Conservation (phyloP, 2,888 invertebrate genomes). For the Alviniconcha strummeri region DNA sequence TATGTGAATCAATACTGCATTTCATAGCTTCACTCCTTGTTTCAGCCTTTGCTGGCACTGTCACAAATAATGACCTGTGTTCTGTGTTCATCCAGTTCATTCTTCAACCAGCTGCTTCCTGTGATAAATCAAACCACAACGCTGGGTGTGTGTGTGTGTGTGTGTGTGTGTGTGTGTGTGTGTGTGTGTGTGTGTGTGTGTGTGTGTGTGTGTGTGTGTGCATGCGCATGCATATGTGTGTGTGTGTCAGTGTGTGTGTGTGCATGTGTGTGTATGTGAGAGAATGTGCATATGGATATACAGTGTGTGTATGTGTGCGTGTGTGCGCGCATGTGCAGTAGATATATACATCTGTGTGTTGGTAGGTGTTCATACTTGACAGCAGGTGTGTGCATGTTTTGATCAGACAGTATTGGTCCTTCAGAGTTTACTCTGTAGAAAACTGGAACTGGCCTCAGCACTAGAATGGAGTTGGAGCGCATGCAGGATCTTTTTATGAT, state of each 20-base stretch:
- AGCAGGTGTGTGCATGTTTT: background rate
- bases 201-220: conserved; percentile 18
- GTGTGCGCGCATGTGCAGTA: background rate
- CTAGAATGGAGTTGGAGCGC: too few relatives aligned
- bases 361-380: background rate
- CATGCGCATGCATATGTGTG: conserved; percentile 15
- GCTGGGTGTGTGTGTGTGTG: background rate
- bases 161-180: background rate
- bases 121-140: too few relatives aligned
- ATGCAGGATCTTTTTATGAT: too few relatives aligned
- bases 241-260: conserved; percentile 26
- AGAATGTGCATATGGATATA: background rate
- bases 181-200: background rate
- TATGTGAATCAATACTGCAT: too few relatives aligned
- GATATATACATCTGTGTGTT: background rate
- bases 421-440: too few relatives aligned
- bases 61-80: too few relatives aligned
- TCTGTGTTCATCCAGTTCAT: too few relatives aligned
- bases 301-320: background rate
- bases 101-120: too few relatives aligned
- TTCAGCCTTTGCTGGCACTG: too few relatives aligned
- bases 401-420: background rate
- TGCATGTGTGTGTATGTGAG: conserved; percentile 7
- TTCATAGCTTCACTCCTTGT: too few relatives aligned
- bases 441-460: too few relatives aligned